phyloP scores from a whole-genome alignment of 2,113 vertebrate genomes.

The Aegotheles bennettii region DNA sequence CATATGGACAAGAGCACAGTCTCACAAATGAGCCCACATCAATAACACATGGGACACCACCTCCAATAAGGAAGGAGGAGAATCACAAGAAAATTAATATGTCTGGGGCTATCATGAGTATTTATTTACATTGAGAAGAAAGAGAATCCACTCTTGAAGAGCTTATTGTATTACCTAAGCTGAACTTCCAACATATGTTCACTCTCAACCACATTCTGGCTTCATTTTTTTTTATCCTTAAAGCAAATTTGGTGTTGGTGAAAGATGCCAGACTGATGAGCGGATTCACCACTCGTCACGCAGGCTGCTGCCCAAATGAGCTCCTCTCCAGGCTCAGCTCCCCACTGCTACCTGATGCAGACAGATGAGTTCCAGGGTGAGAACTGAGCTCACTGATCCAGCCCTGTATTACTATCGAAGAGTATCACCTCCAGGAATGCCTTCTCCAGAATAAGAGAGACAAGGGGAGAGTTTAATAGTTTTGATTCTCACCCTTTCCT shows the following conservation, averaged over 20 bases:
- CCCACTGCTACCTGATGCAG: neutral
- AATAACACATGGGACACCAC: neutral
- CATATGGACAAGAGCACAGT: conserved; percentile 47
- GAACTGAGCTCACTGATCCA: neutral
- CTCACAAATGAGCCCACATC: conserved; percentile 17
- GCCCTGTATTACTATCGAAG: neutral
- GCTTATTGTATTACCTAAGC: conserved; percentile 44
- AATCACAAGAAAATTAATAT: conserved; percentile 26
- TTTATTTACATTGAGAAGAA: conserved; percentile 49
- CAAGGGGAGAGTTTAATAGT: neutral
- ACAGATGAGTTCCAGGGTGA: neutral
- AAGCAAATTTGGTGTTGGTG: conserved; percentile 34
- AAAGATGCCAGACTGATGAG: conserved; percentile 17
- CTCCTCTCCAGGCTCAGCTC: neutral
- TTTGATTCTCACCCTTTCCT: neutral
- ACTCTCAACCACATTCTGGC: neutral
- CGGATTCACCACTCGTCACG: rapidly evolving
- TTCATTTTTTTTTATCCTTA: neutral
- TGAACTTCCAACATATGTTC: conserved; percentile 55
- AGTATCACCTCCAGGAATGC: neutral
- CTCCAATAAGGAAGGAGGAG: neutral
- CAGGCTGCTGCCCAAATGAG: neutral
- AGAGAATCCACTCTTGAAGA: neutral
- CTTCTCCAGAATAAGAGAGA: neutral
- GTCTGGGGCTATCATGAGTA: neutral